Conservation (phyloP, 2,888 invertebrate genomes). For the Drosophila infuscata region DNA sequence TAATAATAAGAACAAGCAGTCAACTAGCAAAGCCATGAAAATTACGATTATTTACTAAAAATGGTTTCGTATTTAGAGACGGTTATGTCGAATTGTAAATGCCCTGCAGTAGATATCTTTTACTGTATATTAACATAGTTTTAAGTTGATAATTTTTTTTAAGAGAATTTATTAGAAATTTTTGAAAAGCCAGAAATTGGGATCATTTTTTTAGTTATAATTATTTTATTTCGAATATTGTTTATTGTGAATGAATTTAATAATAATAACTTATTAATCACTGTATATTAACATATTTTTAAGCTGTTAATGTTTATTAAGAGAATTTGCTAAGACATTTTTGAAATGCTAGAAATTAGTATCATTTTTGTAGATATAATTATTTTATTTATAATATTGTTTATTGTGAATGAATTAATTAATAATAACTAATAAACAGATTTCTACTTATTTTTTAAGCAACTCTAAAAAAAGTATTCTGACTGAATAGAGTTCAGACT, state of each 20-base stretch:
- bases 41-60: conserved; percentile 48
- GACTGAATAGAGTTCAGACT: neutral
- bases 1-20: conserved; percentile 41
- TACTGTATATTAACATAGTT: neutral
- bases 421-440: neutral
- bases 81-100: conserved; percentile 27
- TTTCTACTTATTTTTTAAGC: neutral
- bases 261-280: neutral
- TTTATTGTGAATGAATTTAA: neutral
- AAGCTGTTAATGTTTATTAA: neutral
- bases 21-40: conserved; percentile 50
- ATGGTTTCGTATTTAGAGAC: conserved; percentile 21
- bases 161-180: neutral
- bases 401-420: neutral
- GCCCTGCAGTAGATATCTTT: conserved; percentile 7
- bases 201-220: no score
- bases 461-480: neutral
- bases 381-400: neutral
- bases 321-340: neutral
- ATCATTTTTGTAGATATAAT: no score
- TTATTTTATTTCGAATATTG: no score
- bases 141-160: no score
- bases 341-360: no score
- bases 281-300: neutral
- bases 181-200: no score